Base-by-base conservation (phyloP, 2,113 vertebrate genomes). In the Gallinago jamesoni region DNA sequence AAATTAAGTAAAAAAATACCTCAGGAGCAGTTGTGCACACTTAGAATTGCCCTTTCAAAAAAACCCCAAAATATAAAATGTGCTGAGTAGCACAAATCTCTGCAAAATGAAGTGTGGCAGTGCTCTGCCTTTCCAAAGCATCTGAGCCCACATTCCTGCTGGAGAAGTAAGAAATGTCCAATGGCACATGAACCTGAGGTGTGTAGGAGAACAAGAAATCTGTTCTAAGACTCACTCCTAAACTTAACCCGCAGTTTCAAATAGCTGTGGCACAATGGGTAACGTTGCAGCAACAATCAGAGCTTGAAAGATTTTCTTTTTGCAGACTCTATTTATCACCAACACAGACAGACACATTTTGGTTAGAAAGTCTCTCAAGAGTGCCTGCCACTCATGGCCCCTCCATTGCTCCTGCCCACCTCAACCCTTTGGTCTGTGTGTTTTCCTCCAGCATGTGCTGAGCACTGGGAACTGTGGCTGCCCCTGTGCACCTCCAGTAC, bases 371-470 rank as follows among this genome's bases (percentile, higher is more conserved):
- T 57, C 24, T 69, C 35, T 82, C 10, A 35, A 31, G 7, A 9
- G 11, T 10, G 9, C 7, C 2, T 43, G 18, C 8, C 37, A 41
- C 33, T 15, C 45, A 33, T 39, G 16, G 31, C 21, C 21, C 12
- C 11, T 57, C 30, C 3, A 0, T 48, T 62, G 30, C 27, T 62
- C 21, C 21, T 28, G 33, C 25, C 20, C 14, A 28, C 6, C 35
- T 45, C 30, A 74, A 2, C 21, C 2, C 7, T 82, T 56, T 43
- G 12, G 12, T 35, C 30, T 43, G 2, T 41, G 12, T 0, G 0
- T 56, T 56, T 69, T 73, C 15, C 12, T 74, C 9, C 59, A 69
- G 7, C 15, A 77, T 14, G 50, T 74, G 25, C 45, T 77, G 73
- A 41, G 24, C 27, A 2, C 21, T 43, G 33, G 24, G 30, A 57